Conservation (phyloP, 2,888 invertebrate species). For the Mesoligia furuncula region DNA sequence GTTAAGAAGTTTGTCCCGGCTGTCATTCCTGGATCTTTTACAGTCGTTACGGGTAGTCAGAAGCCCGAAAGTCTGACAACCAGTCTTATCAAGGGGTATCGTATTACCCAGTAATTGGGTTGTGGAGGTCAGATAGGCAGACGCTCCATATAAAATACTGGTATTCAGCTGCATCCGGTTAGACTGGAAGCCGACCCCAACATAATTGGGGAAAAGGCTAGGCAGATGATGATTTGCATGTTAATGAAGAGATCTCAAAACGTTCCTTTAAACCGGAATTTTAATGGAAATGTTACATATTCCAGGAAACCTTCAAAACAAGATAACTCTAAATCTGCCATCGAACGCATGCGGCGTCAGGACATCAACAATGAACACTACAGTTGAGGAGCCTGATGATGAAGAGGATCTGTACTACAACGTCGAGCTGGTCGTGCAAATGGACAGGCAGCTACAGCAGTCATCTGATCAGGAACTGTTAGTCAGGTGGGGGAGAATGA, state of each 20-base stretch:
- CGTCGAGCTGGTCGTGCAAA: conserved; percentile 93
- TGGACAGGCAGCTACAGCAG: conserved; percentile 93
- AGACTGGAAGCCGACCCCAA: too few relatives aligned
- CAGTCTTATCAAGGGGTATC: too few relatives aligned
- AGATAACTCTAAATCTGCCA: conserved; percentile 88
- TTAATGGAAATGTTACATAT: conserved; percentile 29
- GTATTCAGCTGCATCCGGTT: too few relatives aligned
- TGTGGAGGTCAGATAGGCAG: too few relatives aligned
- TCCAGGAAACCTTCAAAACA: conserved; percentile 85
- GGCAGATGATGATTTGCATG: too few relatives aligned
- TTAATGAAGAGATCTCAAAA: not conserved
- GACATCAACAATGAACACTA: conserved; percentile 86
- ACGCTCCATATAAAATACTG: too few relatives aligned
- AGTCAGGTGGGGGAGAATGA: conserved; percentile 80
- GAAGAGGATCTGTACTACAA: conserved; percentile 91
- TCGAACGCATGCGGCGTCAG: conserved; percentile 93
- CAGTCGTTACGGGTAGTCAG: too few relatives aligned
- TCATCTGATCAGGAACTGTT: conserved; percentile 93
- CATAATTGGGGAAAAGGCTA: too few relatives aligned
- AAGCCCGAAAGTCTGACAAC: too few relatives aligned
- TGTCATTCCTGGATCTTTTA: too few relatives aligned
- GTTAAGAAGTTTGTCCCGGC: too few relatives aligned
- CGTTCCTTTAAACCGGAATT: not conserved
- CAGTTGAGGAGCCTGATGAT: conserved; percentile 80
- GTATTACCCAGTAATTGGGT: too few relatives aligned